Evolutionary conservation across 2,888 invertebrate species (phyloP).

Genomic region (Macrophya alboannulata): DNA sequence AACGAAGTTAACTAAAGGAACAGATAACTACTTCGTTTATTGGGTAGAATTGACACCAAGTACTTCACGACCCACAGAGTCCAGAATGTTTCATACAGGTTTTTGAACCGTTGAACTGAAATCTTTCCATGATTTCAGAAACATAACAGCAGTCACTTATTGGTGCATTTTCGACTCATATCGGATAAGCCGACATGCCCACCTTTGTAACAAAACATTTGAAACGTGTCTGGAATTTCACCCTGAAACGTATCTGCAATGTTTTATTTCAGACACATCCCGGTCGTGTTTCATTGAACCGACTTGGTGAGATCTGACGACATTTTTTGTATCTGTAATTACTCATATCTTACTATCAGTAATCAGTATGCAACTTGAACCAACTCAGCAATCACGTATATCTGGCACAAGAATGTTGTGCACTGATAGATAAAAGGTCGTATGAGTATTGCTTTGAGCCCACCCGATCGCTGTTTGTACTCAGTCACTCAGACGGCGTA

Average conservation of each 20-base stretch:
- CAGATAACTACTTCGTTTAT: background rate
- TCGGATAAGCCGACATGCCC: too few relatives aligned
- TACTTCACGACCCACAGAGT: background rate
- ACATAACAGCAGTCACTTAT: background rate
- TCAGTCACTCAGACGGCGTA: background rate
- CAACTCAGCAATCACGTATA: background rate
- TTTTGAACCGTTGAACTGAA: background rate
- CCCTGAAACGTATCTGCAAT: too few relatives aligned
- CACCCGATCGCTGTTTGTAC: background rate
- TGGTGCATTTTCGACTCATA: too few relatives aligned
- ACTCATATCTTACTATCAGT: too few relatives aligned
- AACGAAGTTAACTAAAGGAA: conserved; percentile 11
- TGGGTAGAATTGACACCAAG: background rate
- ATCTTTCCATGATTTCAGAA: background rate
- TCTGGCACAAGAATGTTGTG: background rate
- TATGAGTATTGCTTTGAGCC: background rate
- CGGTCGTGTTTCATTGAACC: too few relatives aligned
- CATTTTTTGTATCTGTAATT: background rate
- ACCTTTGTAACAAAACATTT: too few relatives aligned
- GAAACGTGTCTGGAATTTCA: too few relatives aligned
- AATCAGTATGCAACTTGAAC: background rate
- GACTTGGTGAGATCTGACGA: background rate
- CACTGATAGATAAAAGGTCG: background rate
- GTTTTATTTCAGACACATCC: too few relatives aligned
- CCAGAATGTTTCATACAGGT: background rate